Base-by-base conservation (phyloP, 2,113 vertebrate genomes). In the Silurus meridionalis region DNA sequence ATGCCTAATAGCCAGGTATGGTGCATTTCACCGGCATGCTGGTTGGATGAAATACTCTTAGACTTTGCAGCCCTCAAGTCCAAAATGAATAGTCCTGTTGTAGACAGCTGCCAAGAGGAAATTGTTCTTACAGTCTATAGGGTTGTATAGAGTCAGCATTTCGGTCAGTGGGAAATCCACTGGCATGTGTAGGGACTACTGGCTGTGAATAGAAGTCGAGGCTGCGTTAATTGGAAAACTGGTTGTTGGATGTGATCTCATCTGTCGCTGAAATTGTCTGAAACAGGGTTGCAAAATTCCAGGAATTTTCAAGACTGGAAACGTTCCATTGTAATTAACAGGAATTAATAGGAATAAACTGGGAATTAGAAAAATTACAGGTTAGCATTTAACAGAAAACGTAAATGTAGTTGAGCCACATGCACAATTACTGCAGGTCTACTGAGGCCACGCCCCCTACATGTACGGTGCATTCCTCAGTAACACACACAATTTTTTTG, bases 261-360 rank as follows among this genome's bases (percentile, higher is more conserved):
- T 89, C 86, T 83, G 88, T 89, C 86, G 57, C n/a, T 74, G 64
- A 83, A 61, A 84, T 2, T 14, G 13, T 85, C 63, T 83, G 46
- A 37, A 37, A 37, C 37, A 37, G 37, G 37, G 37, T 37, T 37
- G 37, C 37, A 37, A 37, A 37, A 37, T 37, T 37, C 37, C 37
- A 37, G 37, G 37, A 37, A 37, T 37, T 37, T 37, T 37, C 37
- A 37, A 37, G 37, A 37, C 37, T 37, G 1, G 37, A 37, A 37
- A 37, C 37, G 1, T 37, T 37, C 2, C 37, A 37, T 37, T 37
- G 37, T 0, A 37, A 37, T 37, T 37, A 37, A 2, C 37, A 37
- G 37, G 37, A 37, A 37, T 37, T 37, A 37, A 37, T 37, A 37
- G 37, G 37, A 37, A 37, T 37, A 37, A 37, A 37, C 37, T 37